phyloP scores from a whole-genome alignment of 37 sponge, comb jelly and placozoan species.

The Aplysina aerophoba region DNA sequence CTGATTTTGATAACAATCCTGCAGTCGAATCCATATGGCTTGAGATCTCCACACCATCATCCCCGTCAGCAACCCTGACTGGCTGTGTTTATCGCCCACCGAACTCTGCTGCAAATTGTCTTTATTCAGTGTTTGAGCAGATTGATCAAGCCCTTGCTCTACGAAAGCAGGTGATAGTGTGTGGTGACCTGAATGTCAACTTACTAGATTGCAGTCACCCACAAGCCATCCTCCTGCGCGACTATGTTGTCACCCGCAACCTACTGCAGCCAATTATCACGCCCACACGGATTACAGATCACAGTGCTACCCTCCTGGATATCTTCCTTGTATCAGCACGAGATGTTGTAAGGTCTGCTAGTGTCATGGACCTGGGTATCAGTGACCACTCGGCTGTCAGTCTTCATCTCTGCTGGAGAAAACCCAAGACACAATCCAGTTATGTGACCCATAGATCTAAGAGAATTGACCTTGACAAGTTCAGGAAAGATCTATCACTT shows the following conservation, averaged over 20 bases:
- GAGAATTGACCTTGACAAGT: not conserved
- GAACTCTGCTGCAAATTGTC: not conserved
- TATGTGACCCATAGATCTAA: not conserved
- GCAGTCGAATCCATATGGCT: slow-evolving; percentile 4
- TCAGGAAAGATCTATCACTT: not conserved
- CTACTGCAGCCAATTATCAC: not conserved
- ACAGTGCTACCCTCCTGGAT: not conserved
- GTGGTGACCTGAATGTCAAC: slow-evolving; percentile 17
- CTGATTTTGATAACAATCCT: too few species aligned
- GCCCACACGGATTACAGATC: not conserved
- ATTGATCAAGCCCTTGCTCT: not conserved
- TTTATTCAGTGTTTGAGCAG: not conserved
- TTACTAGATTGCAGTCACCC: not conserved
- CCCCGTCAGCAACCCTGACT: not conserved
- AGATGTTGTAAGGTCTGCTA: too few species aligned
- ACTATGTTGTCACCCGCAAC: not conserved
- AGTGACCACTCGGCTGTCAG: too few species aligned
- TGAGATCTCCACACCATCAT: not conserved
- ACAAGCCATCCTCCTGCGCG: not conserved
- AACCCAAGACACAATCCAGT: not conserved
- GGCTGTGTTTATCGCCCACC: slow-evolving; percentile 24
- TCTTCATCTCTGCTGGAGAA: not conserved
- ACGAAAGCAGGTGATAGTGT: not conserved
- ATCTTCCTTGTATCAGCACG: too few species aligned
- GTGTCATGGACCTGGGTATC: not conserved